These are phyloP conservation scores for Bothrops jararaca DNA, from an alignment of 2,113 vertebrate species.

Conservation along the genomic window DNA sequence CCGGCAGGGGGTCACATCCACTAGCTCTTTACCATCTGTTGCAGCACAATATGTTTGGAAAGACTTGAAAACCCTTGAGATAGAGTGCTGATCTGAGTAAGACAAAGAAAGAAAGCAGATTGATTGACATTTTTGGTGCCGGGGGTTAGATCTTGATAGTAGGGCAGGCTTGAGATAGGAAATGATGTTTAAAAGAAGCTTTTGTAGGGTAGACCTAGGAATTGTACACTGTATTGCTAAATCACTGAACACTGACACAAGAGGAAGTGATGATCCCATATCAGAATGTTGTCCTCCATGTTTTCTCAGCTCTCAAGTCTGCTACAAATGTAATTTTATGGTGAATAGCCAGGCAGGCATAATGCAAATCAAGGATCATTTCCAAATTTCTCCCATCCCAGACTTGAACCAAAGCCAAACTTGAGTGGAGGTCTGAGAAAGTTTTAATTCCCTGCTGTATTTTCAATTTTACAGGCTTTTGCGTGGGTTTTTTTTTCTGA, in stretches of 20 bases:
- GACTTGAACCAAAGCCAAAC: slow-evolving; percentile 5
- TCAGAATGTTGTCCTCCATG: neutral
- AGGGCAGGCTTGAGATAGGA: neutral
- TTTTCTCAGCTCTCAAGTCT: neutral
- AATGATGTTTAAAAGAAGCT: neutral
- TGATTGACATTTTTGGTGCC: neutral
- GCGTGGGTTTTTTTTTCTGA: neutral
- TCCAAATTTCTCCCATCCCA: neutral
- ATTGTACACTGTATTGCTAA: neutral
- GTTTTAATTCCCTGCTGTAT: slow-evolving; percentile 7
- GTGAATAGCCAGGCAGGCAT: neutral
- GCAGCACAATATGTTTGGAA: slow-evolving; percentile 6
- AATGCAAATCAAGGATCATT: neutral
- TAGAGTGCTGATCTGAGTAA: neutral
- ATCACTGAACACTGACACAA: neutral
- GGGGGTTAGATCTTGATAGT: neutral
- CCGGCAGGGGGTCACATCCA: slow-evolving; percentile 8
- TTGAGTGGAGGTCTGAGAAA: slow-evolving; percentile 15
- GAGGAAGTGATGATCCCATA: neutral
- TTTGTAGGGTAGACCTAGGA: neutral
- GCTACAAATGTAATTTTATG: neutral
- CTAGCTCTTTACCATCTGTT: slow-evolving; percentile 26
- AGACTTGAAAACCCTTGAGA: slow-evolving; percentile 3
- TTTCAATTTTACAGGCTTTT: slow-evolving; percentile 17
- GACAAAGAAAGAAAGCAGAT: neutral